Evolutionary conservation across 2,797 vertebrate genomes (phyloP), one percentile per base, ranked within the genome.

Genomic region (Hozukius guyotensis): DNA sequence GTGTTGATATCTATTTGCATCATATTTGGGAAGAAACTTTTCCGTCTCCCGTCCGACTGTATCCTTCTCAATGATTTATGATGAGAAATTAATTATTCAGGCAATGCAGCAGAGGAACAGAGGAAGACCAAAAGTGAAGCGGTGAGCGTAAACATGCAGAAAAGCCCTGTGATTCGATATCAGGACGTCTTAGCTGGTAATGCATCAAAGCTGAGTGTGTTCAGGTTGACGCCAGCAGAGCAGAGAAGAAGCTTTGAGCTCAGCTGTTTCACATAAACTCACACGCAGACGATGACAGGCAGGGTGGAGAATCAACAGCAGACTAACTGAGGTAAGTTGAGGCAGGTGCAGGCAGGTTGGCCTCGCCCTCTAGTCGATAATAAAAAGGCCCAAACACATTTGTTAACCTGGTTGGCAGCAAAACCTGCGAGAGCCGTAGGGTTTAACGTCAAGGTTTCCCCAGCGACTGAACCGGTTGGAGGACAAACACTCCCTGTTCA

Each of bases 61-160:
- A 62, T 87, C 74, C 86, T 36, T 55, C 84, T 96, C 76, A 93
- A 95, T 92, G 92, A 95, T 95, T 94, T 86, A 95, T 94, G 90
- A 85, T 63, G 7, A 69, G 59, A 32, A 25, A 92, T 96, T 85
- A 91, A 96, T 95, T 94, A 96, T 96, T 96, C 88, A 96, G 78
- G 76, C 63, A 20, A 86, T 89, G 91, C 92, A 89, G 92, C 83
- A 74, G 80, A 75, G 81, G 65, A 89, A 84, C 64, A 76, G 81
- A 88, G 85, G 77, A 75, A 77, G 80, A 71, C 36, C 25, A 86
- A 90, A 78, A 85, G 4, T 77, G 52, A 87, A 82, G 83, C 71
- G 22, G 55, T 67, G 75, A 84, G 77, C n/a, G 52, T 82, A 83
- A 88, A 88, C 72, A 74, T 8, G 82, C 77, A 52, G 68, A 34